Conservation (phyloP, 1,140 invertebrate genomes). For the Campoletis sonorensis region DNA sequence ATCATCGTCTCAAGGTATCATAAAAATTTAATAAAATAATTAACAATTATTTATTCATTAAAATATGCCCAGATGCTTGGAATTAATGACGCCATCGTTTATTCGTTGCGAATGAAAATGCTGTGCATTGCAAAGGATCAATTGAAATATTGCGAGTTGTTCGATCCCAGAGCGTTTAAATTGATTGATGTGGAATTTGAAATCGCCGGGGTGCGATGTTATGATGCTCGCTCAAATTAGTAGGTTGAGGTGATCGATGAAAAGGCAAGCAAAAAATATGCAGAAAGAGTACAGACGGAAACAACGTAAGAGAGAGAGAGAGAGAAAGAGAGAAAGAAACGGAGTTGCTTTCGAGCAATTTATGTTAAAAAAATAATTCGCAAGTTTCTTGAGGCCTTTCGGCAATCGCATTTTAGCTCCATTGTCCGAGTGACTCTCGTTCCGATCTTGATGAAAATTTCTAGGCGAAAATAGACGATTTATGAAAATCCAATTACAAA, state of each 20-base stretch:
- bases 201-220: slow-evolving; percentile 34
- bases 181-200: neutral
- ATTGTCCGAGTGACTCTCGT: neutral
- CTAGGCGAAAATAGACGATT: neutral
- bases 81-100: no score
- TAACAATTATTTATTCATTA: no score
- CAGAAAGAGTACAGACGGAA: neutral
- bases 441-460: slow-evolving; percentile 1
- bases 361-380: slow-evolving; percentile 69
- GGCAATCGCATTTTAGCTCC: slow-evolving; percentile 43
- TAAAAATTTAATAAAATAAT: no score
- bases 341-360: no score
- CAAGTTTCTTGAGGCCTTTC: slow-evolving; percentile 68
- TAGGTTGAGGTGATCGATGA: slow-evolving; percentile 71
- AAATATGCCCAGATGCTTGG: no score
- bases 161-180: slow-evolving; percentile 46
- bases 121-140: no score
- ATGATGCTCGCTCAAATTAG: slow-evolving; percentile 61
- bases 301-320: neutral
- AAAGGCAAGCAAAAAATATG: slow-evolving; percentile 50
- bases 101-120: no score
- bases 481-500: neutral
- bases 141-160: neutral
- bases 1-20: no score
- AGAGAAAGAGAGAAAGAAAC: slow-evolving; percentile 49